Conservation (phyloP, 2,113 vertebrate genomes). For the Noctilio leporinus region DNA sequence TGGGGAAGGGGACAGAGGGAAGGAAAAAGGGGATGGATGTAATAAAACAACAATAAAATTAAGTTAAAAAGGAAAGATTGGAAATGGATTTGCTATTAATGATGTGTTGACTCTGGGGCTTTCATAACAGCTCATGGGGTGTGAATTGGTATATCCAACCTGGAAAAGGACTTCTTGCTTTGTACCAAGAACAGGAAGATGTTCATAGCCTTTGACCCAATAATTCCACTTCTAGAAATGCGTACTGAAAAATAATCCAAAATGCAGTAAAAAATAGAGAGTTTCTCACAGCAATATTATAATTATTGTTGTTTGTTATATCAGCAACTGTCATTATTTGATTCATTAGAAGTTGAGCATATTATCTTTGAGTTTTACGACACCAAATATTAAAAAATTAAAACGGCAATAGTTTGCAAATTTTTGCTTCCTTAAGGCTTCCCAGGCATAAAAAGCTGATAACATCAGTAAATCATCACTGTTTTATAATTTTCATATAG, state of each 20-base stretch:
- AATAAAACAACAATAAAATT: background rate
- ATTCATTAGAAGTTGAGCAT: constrained; percentile 72
- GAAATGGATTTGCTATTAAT: background rate
- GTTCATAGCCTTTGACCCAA: background rate
- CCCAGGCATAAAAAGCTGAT: constrained; percentile 77
- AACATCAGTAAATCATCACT: constrained; percentile 70
- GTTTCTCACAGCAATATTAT: background rate
- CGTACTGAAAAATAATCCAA: background rate
- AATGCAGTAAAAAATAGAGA: background rate
- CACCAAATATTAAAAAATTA: constrained; percentile 81
- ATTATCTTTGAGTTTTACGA: constrained; percentile 77
- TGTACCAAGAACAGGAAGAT: background rate
- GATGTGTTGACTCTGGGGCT: background rate
- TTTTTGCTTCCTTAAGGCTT: constrained; percentile 75
- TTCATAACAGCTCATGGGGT: background rate
- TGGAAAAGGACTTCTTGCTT: background rate
- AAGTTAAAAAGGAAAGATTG: background rate
- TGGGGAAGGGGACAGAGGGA: too few species aligned
- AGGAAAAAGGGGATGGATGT: too few species aligned
- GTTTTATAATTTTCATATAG: constrained; percentile 79
- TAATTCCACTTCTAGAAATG: background rate
- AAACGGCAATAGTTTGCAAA: constrained; percentile 79
- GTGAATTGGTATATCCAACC: background rate
- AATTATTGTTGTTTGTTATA: background rate
- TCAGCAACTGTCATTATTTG: constrained; percentile 71